These are phyloP conservation scores for Pachycephus smyrnensis DNA, from an alignment of 2,888 invertebrate species.

Conservation along the genomic window DNA sequence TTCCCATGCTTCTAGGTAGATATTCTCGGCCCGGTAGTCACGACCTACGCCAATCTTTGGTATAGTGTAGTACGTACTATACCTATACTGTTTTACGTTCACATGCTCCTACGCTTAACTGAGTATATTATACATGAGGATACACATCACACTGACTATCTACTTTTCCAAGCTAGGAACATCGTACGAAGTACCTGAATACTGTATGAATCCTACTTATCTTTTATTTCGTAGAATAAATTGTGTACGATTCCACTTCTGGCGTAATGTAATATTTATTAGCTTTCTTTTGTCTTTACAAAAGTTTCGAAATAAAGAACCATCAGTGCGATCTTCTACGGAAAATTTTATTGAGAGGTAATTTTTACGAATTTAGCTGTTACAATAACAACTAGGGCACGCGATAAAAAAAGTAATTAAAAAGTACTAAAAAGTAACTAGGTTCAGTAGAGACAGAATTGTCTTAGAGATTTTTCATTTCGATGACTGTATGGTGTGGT, in stretches of 20 bases:
- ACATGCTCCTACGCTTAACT: neutral
- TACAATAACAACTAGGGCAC: neutral
- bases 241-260: neutral
- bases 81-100: neutral
- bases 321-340: neutral
- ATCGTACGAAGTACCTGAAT: neutral
- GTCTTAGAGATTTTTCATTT: too few species aligned
- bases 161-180: neutral
- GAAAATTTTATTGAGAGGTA: neutral
- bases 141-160: neutral
- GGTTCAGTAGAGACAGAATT: neutral
- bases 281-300: neutral
- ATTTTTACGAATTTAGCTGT: neutral
- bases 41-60: neutral
- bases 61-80: neutral
- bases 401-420: neutral
- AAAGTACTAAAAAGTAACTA: neutral
- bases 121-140: neutral
- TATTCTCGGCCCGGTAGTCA: neutral
- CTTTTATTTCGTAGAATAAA: neutral
- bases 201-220: neutral
- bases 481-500: neutral
- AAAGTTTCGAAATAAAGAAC: neutral
- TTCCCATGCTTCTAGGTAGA: neutral
- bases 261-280: neutral